A percentile compares a stretch with the other conserved stretches of the same genome.
phyloP scores from a whole-genome alignment of 2,888 invertebrate species.

The Nudaria mundana region DNA sequence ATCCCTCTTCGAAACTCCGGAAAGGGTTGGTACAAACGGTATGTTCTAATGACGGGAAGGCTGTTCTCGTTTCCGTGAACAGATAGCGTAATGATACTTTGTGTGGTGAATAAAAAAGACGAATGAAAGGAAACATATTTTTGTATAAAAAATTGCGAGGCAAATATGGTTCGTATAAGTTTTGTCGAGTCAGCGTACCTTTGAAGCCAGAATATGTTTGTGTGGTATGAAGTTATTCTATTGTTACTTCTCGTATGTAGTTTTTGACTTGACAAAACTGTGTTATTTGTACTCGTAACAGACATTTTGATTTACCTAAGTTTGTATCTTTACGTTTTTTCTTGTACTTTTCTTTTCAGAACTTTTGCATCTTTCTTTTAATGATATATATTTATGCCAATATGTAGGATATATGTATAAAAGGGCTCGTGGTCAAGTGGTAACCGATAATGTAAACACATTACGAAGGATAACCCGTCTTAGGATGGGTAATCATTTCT shows the following conservation, averaged over 20 bases:
- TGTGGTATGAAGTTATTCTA: neutral
- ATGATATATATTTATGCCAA: too few species aligned
- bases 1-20: slow-evolving; percentile 12
- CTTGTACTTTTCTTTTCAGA: too few species aligned
- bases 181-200: neutral
- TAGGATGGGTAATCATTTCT: too few species aligned
- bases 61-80: slow-evolving; percentile 30
- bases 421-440: too few species aligned
- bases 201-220: neutral
- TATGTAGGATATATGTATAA: too few species aligned
- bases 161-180: neutral
- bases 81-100: slow-evolving; percentile 34
- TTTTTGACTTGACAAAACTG: neutral
- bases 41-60: slow-evolving; percentile 38
- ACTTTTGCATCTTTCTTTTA: too few species aligned
- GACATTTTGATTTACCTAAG: too few species aligned
- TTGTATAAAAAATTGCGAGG: slow-evolving; percentile 9
- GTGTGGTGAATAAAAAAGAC: slow-evolving; percentile 20
- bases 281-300: neutral
- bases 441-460: too few species aligned
- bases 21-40: slow-evolving; percentile 34
- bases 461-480: too few species aligned
- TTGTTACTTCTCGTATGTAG: neutral
- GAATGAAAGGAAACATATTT: slow-evolving; percentile 30
- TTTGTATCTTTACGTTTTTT: too few species aligned